These are phyloP conservation scores for Netelia inedita DNA, from an alignment of 2,888 invertebrate species.

Conservation along the genomic window DNA sequence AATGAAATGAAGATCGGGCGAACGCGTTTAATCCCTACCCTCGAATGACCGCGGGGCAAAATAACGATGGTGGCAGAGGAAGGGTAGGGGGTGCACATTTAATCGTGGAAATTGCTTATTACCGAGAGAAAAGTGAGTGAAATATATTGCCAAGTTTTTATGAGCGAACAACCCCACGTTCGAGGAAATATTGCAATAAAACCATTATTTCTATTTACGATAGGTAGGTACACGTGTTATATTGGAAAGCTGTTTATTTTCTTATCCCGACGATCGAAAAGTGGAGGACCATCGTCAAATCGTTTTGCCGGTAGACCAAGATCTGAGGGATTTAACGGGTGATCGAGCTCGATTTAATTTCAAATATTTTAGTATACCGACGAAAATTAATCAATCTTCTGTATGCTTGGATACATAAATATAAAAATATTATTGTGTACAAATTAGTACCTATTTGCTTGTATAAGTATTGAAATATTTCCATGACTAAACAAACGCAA, in stretches of 20 bases:
- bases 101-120: conserved; percentile 45
- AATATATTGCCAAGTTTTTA: conserved; percentile 20
- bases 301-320: not conserved
- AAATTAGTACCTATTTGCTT: too few species aligned
- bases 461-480: too few species aligned
- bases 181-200: not conserved
- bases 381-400: not conserved
- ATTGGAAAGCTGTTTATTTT: conserved; percentile 5
- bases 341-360: not conserved
- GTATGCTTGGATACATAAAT: too few species aligned
- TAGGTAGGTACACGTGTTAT: not conserved
- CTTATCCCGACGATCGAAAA: not conserved
- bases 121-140: conserved; percentile 29
- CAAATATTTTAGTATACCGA: not conserved
- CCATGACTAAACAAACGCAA: too few species aligned
- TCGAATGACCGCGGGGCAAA: conserved; percentile 43
- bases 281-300: not conserved
- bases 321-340: not conserved
- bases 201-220: not conserved
- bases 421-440: too few species aligned
- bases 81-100: conserved; percentile 7
- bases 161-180: conserved; percentile 6
- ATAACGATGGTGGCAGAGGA: conserved; percentile 6
- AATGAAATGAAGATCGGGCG: conserved; percentile 59
- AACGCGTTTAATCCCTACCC: conserved; percentile 45